Evolutionary conservation across 2,797 vertebrate genomes (phyloP).

Genomic region (Darevskia mixta): DNA sequence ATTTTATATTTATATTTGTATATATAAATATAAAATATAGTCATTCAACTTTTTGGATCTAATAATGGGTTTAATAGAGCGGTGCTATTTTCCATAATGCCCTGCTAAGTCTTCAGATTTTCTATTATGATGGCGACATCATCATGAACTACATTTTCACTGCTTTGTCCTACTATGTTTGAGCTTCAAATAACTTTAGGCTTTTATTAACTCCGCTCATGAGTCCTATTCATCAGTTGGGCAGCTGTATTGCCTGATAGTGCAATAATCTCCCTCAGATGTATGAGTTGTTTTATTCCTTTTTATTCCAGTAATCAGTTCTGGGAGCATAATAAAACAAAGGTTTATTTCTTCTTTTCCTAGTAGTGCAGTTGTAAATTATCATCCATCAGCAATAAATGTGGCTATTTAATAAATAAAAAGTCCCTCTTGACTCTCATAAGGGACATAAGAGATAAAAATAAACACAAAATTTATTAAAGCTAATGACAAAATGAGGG

Average conservation of each 20-base stretch:
- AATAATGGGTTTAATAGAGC: conserved; percentile 15
- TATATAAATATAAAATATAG: no score
- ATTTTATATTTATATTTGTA: no score
- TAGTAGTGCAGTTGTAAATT: conserved; percentile 71
- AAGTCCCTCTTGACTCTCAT: conserved; percentile 75
- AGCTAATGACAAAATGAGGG: conserved; percentile 66
- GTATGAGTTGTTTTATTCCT: conserved; percentile 79
- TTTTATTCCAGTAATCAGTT: conserved; percentile 79
- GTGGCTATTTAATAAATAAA: conserved; percentile 79
- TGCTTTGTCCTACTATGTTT: conserved; percentile 69
- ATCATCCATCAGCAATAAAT: conserved; percentile 77
- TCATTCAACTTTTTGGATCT: no score
- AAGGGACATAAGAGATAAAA: conserved; percentile 66
- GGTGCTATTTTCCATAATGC: conserved; percentile 50
- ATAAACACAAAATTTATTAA: conserved; percentile 73
- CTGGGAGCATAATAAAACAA: conserved; percentile 78
- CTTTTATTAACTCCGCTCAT: conserved; percentile 81
- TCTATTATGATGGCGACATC: conserved; percentile 62
- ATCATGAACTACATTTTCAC: conserved; percentile 59
- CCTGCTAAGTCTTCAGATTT: conserved; percentile 48
- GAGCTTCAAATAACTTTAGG: conserved; percentile 74
- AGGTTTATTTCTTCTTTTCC: conserved; percentile 73
- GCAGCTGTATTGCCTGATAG: conserved; percentile 81
- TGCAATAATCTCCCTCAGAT: conserved; percentile 78
- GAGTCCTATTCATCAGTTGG: conserved; percentile 83